phyloP scores from a whole-genome alignment of 2,888 invertebrate species.

The Ophioninae sp. region DNA sequence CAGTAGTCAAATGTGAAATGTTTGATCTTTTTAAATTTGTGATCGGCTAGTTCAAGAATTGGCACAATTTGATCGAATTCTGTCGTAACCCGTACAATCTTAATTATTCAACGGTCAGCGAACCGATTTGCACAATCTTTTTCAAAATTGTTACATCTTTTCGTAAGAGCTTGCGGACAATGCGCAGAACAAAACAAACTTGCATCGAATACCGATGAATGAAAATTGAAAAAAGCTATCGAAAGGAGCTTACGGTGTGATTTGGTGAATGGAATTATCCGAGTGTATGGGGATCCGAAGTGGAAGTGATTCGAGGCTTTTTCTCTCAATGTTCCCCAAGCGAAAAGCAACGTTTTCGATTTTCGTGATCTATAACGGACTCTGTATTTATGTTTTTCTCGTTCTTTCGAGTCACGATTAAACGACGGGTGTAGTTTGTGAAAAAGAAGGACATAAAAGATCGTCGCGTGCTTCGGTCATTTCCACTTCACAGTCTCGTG shows the following conservation, averaged over 20 bases:
- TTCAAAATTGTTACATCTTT: not conserved
- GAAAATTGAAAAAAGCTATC: conserved; percentile 5
- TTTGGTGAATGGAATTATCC: conserved; percentile 61
- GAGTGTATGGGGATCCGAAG: conserved; percentile 73
- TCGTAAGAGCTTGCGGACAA: not conserved
- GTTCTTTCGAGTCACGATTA: conserved; percentile 29
- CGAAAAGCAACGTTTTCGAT: conserved; percentile 71
- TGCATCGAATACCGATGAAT: not conserved
- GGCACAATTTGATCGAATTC: not conserved
- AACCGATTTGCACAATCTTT: not conserved
- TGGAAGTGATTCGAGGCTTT: conserved; percentile 76
- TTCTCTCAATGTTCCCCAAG: conserved; percentile 50
- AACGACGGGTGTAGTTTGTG: conserved; percentile 34
- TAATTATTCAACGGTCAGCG: not conserved
- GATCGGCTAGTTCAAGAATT: not conserved
- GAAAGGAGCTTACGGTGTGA: conserved; percentile 22
- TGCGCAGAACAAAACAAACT: not conserved
- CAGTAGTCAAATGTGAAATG: not conserved
- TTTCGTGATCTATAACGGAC: conserved; percentile 79
- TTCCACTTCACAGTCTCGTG: conserved; percentile 76
- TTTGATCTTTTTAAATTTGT: not conserved
- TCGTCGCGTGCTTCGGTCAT: conserved; percentile 72
- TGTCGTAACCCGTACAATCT: not conserved
- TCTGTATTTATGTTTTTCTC: conserved; percentile 55
- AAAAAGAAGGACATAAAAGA: not conserved